These are phyloP conservation scores for Eupeodes luniger DNA, from an alignment of 2,888 invertebrate species.

Conservation along the genomic window DNA sequence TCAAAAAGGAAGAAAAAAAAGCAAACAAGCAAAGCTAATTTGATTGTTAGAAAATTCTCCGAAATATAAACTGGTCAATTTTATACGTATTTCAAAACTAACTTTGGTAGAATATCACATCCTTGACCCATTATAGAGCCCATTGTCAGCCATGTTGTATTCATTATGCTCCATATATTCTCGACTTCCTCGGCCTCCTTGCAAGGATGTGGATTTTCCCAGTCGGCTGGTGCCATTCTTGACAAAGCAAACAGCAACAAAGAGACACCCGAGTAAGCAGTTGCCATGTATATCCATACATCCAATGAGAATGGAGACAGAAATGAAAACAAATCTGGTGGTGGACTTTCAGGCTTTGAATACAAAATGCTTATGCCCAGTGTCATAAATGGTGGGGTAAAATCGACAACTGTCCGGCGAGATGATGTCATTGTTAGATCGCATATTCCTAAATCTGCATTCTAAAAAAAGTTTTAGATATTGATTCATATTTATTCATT, in stretches of 20 bases:
- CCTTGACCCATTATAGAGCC: constrained; percentile 97
- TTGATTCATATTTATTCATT: not conserved
- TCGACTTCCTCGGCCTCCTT: constrained; percentile 93
- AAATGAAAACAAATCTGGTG: constrained; percentile 94
- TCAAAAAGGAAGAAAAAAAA: too few relatives aligned
- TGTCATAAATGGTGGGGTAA: constrained; percentile 99
- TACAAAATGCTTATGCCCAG: constrained; percentile 96
- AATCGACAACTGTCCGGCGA: constrained; percentile 94
- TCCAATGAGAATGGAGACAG: constrained; percentile 94
- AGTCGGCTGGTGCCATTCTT: constrained; percentile 94
- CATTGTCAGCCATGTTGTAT: constrained; percentile 96
- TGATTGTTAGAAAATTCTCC: too few relatives aligned
- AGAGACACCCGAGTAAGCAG: constrained; percentile 94
- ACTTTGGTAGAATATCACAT: constrained; percentile 96
- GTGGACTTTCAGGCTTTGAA: constrained; percentile 90
- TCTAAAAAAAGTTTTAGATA: constrained; percentile 85
- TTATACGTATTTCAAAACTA: constrained; percentile 78
- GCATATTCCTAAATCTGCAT: constrained; percentile 97
- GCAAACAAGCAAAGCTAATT: too few relatives aligned
- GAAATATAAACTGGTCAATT: too few relatives aligned
- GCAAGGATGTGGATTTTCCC: constrained; percentile 97
- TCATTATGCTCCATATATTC: constrained; percentile 93
- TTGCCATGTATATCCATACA: constrained; percentile 96
- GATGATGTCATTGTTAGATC: constrained; percentile 98
- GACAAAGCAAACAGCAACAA: constrained; percentile 92